phyloP scores from a whole-genome alignment of 2,888 invertebrate species.

The Lycia hirtaria region DNA sequence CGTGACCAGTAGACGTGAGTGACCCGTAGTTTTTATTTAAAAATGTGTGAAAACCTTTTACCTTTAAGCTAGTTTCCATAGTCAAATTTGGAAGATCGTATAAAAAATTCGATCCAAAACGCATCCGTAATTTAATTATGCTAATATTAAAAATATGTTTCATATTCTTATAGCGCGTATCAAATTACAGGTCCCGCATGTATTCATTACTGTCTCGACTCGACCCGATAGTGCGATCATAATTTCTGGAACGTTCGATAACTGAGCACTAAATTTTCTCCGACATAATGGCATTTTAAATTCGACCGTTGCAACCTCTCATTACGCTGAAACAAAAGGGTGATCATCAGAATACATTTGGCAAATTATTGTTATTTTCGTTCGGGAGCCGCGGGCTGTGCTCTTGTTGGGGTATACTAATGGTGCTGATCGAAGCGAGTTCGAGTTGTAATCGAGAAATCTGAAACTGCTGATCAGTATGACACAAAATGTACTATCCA shows the following conservation, averaged over 20 bases:
- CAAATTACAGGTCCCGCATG: slow-evolving; percentile 23
- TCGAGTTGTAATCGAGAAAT: not conserved
- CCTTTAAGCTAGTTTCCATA: too few relatives aligned
- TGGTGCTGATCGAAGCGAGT: not conserved
- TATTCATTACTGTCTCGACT: slow-evolving; percentile 24
- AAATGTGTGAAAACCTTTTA: too few relatives aligned
- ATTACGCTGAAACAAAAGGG: slow-evolving; percentile 75
- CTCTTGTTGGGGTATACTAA: not conserved
- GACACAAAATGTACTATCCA: too few relatives aligned
- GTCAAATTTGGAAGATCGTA: too few relatives aligned
- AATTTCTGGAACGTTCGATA: slow-evolving; percentile 33
- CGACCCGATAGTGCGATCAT: slow-evolving; percentile 19
- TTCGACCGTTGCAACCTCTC: slow-evolving; percentile 61
- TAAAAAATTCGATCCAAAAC: too few relatives aligned
- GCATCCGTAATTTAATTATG: not conserved
- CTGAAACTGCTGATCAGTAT: too few relatives aligned
- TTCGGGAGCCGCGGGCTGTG: slow-evolving; percentile 55
- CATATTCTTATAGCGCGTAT: slow-evolving; percentile 10
- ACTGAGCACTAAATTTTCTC: slow-evolving; percentile 45
- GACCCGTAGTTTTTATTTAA: too few relatives aligned
- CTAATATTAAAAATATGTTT: slow-evolving; percentile 8
- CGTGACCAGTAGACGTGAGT: too few relatives aligned
- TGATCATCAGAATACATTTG: slow-evolving; percentile 78
- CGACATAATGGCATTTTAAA: slow-evolving; percentile 72
- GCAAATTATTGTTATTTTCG: slow-evolving; percentile 79